Evolutionary conservation across 2,888 invertebrate genomes (phyloP).

Genomic region (Mycogona germanica): DNA sequence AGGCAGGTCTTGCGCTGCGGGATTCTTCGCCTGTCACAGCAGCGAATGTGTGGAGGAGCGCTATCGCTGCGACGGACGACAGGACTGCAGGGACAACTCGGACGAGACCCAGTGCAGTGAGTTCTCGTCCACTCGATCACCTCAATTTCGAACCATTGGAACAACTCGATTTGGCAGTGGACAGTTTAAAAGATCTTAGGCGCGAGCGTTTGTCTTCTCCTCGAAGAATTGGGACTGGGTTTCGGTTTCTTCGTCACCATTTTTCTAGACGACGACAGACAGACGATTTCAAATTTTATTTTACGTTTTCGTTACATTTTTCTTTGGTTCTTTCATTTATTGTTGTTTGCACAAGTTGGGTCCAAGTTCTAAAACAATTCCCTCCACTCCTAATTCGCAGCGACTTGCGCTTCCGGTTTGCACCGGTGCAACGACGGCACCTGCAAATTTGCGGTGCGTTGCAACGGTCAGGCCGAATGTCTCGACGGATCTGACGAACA

Average conservation of each 20-base stretch:
- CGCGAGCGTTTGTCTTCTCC: neutral
- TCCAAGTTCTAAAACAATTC: too few relatives aligned
- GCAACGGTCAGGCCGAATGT: slow-evolving; percentile 39
- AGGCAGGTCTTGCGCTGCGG: slow-evolving; percentile 35
- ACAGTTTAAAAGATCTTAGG: slow-evolving; percentile 34
- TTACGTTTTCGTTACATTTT: too few relatives aligned
- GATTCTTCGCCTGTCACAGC: slow-evolving; percentile 56
- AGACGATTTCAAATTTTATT: too few relatives aligned
- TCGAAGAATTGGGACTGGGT: neutral
- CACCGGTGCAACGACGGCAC: too few relatives aligned
- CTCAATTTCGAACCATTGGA: neutral
- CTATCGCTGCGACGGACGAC: slow-evolving; percentile 56
- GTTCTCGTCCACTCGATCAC: slow-evolving; percentile 15
- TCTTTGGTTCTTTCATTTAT: too few relatives aligned
- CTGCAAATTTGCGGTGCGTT: too few relatives aligned
- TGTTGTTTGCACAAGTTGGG: too few relatives aligned
- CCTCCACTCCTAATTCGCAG: too few relatives aligned
- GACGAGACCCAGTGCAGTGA: slow-evolving; percentile 57
- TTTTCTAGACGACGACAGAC: too few relatives aligned
- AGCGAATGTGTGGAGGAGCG: slow-evolving; percentile 56
- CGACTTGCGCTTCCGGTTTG: too few relatives aligned
- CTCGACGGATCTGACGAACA: slow-evolving; percentile 25
- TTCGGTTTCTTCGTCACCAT: neutral
- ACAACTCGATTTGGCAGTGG: neutral
- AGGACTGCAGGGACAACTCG: slow-evolving; percentile 59